Percentiles rank a stretch among this genome's conserved stretches.
phyloP scores from a whole-genome alignment of 2,797 vertebrate species.

The Phataginus tetradactyla region DNA sequence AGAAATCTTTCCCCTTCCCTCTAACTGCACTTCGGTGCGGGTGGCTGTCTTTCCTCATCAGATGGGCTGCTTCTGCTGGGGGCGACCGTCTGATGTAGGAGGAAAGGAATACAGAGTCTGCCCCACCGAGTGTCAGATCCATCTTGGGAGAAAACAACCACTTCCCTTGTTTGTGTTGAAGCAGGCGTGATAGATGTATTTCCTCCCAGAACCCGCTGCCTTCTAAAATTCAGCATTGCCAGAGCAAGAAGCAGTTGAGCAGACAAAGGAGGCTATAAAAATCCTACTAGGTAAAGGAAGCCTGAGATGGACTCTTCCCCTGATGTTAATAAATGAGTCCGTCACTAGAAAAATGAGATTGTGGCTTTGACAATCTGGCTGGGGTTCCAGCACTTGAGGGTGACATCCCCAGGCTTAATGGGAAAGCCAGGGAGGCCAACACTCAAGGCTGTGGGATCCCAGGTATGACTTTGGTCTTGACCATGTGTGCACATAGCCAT shows the following conservation, averaged over 20 bases:
- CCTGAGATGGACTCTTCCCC: background rate
- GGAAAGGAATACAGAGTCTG: background rate
- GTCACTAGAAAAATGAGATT: background rate
- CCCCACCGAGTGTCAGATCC: background rate
- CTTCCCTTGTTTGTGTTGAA: background rate
- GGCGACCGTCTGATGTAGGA: background rate
- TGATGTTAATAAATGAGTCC: background rate
- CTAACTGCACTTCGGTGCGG: background rate
- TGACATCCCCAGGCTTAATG: background rate
- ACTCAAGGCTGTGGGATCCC: background rate
- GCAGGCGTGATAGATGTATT: background rate
- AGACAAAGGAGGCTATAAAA: background rate
- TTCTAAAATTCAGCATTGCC: background rate
- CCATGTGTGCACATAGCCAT: background rate
- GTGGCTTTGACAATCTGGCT: background rate
- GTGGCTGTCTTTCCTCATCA: background rate
- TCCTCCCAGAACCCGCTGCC: background rate
- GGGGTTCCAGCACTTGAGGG: background rate
- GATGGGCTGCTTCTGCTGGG: background rate
- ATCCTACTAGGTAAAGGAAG: background rate
- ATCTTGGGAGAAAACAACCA: background rate
- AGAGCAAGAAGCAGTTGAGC: background rate
- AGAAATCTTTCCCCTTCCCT: background rate
- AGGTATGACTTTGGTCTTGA: background rate
- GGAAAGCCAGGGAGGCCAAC: background rate